Percentiles rank a stretch among this genome's conserved stretches.
Evolutionary conservation across 2,888 invertebrate species (phyloP).

Genomic region (Byasa hedistus): DNA sequence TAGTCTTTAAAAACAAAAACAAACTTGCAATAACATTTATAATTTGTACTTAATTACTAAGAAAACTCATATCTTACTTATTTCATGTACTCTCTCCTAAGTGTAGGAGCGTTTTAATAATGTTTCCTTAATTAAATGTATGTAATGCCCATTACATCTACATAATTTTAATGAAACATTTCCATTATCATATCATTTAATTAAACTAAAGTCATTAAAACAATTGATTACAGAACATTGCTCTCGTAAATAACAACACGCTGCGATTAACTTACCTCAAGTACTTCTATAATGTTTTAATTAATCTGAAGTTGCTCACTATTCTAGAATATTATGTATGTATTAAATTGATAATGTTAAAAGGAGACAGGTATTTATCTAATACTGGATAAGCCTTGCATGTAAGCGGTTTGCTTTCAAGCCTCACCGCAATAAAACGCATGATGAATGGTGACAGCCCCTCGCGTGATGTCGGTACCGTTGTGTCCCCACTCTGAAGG

Average conservation of each 20-base stretch:
- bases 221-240: conserved; percentile 7
- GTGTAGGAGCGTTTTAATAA: no score
- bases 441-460: conserved; percentile 75
- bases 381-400: conserved; percentile 55
- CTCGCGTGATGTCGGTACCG: conserved; percentile 72
- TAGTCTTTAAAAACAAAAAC: no score
- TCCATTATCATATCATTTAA: conserved; percentile 4
- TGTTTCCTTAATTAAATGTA: no score
- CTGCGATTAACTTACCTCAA: not conserved
- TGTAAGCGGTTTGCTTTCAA: conserved; percentile 68
- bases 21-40: no score
- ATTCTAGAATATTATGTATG: conserved; percentile 13
- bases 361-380: conserved; percentile 41
- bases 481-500: conserved; percentile 70
- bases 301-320: conserved; percentile 7
- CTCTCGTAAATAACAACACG: not conserved
- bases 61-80: no score
- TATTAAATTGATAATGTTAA: conserved; percentile 25
- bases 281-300: conserved; percentile 1
- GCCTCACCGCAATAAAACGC: conserved; percentile 69
- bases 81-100: no score
- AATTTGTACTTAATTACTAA: no score
- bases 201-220: conserved; percentile 2
- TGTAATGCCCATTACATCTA: not conserved
- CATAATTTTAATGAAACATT: not conserved